These are phyloP conservation scores for Nymphalis io DNA, from an alignment of 1,140 invertebrate species.

Conservation along the genomic window DNA sequence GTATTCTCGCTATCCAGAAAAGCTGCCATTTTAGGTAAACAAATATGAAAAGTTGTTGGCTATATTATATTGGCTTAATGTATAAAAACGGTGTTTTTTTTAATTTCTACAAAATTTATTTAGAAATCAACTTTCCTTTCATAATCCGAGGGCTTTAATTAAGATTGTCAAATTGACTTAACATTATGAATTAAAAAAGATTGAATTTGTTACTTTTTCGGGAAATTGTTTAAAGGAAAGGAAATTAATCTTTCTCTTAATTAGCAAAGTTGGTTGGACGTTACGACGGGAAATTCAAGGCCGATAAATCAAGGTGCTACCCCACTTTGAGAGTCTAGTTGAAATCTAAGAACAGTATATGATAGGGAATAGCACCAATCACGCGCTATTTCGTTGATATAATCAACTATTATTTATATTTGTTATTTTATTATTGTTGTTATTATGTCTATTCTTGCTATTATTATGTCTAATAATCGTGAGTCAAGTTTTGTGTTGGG, in stretches of 20 bases:
- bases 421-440: no score
- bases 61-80: no score
- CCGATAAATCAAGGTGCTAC: slow-evolving; percentile 75
- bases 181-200: slow-evolving; percentile 28
- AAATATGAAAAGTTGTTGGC: no score
- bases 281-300: slow-evolving; percentile 64
- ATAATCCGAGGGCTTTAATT: slow-evolving; percentile 13
- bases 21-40: no score
- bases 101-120: background rate
- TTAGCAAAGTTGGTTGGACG: slow-evolving; percentile 74
- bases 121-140: slow-evolving; percentile 6
- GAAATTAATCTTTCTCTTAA: slow-evolving; percentile 78
- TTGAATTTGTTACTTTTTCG: slow-evolving; percentile 27
- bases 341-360: slow-evolving; percentile 34
- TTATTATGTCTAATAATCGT: no score
- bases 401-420: background rate
- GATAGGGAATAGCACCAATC: background rate
- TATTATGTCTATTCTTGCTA: no score
- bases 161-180: slow-evolving; percentile 25
- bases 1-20: no score
- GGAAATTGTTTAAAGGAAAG: slow-evolving; percentile 61
- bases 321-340: slow-evolving; percentile 52
- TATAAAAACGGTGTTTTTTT: background rate
- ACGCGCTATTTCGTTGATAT: background rate
- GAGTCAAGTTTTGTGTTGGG: no score